These are phyloP conservation scores for Nowickia ferox DNA, from an alignment of 2,888 invertebrate genomes.

Conservation along the genomic window DNA sequence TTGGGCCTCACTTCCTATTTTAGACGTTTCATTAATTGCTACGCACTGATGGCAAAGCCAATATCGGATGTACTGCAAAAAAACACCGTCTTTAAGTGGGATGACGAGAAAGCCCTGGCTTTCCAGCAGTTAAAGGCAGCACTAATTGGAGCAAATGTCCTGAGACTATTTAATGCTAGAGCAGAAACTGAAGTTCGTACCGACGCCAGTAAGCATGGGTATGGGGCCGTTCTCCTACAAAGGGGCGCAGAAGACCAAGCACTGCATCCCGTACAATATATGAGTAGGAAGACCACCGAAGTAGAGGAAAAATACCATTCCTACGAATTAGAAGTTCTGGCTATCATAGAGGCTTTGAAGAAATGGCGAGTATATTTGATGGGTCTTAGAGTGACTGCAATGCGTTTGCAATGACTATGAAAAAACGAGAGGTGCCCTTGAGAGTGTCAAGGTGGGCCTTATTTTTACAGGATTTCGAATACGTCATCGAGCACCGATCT, in stretches of 20 bases:
- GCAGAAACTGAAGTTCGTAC: too few relatives aligned
- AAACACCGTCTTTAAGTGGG: not conserved
- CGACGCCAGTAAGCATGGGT: too few relatives aligned
- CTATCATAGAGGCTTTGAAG: not conserved
- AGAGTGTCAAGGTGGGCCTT: conserved; percentile 64
- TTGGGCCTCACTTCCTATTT: too few relatives aligned
- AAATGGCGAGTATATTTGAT: not conserved
- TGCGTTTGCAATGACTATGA: conserved; percentile 71
- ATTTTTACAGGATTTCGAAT: conserved; percentile 18
- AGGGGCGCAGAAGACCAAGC: too few relatives aligned
- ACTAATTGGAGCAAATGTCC: too few relatives aligned
- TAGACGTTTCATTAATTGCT: too few relatives aligned
- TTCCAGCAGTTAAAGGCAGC: too few relatives aligned
- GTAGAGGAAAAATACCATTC: not conserved
- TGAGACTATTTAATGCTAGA: too few relatives aligned
- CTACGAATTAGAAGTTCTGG: not conserved
- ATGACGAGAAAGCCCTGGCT: not conserved
- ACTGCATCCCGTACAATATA: too few relatives aligned
- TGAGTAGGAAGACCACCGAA: not conserved
- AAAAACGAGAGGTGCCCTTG: conserved; percentile 59
- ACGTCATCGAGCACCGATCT: conserved; percentile 6
- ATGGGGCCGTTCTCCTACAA: too few relatives aligned
- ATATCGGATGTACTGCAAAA: too few relatives aligned
- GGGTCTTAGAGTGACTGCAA: not conserved
- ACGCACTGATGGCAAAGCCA: too few relatives aligned